Evolutionary conservation across 2,888 invertebrate genomes (phyloP).

Genomic region (Sminthurides aquaticus): DNA sequence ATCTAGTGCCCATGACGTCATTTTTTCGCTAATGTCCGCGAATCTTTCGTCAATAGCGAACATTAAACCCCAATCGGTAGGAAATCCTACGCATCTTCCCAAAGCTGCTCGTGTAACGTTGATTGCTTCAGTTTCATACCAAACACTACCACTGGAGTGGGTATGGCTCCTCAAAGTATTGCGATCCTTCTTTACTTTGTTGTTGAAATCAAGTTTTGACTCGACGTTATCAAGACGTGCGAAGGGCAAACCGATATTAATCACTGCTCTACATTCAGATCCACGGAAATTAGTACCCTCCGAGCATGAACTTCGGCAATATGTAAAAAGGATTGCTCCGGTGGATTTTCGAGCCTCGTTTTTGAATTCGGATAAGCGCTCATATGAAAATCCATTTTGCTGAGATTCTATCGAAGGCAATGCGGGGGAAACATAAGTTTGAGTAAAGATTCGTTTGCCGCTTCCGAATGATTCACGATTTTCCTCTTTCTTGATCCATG

Average conservation of each 20-base stretch:
- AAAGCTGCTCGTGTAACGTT: background rate
- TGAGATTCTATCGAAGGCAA: too few species aligned
- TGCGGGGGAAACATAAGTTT: too few species aligned
- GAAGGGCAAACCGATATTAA: background rate
- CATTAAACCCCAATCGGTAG: background rate
- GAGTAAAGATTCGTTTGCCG: too few species aligned
- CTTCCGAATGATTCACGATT: too few species aligned
- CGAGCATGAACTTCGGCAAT: background rate
- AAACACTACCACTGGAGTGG: background rate
- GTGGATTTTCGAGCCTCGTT: background rate
- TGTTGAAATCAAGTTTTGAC: background rate
- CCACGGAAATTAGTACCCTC: background rate
- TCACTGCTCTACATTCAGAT: background rate
- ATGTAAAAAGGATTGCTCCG: background rate
- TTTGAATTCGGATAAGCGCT: too few species aligned
- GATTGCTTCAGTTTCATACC: background rate
- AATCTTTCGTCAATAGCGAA: background rate
- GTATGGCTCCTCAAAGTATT: background rate
- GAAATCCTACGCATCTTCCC: background rate
- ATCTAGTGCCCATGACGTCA: too few species aligned
- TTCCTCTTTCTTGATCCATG: too few species aligned
- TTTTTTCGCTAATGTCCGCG: too few species aligned
- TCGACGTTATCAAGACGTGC: too few species aligned
- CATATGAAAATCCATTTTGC: too few species aligned
- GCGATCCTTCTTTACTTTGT: background rate